Evolutionary conservation across 2,888 invertebrate genomes (phyloP).

Genomic region (Melikaiella ostensackeni): DNA sequence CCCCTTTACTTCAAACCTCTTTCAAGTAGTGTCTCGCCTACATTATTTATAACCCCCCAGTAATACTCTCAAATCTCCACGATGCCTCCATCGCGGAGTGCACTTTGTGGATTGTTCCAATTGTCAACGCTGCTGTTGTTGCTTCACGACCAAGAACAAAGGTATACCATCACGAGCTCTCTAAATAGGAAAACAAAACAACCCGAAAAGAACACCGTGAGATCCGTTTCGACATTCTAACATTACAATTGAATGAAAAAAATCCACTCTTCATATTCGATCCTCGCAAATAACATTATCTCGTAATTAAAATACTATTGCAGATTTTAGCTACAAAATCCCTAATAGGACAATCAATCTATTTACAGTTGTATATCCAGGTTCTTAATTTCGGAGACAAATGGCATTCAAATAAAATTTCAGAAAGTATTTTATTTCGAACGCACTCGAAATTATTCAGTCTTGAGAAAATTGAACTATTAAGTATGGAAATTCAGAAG

Average conservation of each 20-base stretch:
- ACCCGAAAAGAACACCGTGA: background rate
- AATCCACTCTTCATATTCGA: too few relatives aligned
- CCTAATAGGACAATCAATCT: too few relatives aligned
- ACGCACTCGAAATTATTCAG: too few relatives aligned
- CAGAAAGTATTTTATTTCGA: too few relatives aligned
- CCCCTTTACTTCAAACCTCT: background rate
- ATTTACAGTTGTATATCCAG: too few relatives aligned
- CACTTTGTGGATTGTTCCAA: constrained; percentile 4
- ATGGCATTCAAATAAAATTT: too few relatives aligned
- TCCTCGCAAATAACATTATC: too few relatives aligned
- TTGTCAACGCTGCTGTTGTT: constrained; percentile 10
- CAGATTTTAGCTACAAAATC: too few relatives aligned
- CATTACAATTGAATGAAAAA: background rate
- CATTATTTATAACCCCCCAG: constrained; percentile 5
- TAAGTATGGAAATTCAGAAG: too few relatives aligned
- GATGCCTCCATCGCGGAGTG: background rate
- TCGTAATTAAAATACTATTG: too few relatives aligned
- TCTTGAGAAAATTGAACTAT: too few relatives aligned
- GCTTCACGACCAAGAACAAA: background rate
- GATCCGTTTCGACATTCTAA: background rate
- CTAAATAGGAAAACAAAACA: background rate
- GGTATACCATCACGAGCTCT: background rate
- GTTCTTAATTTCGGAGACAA: too few relatives aligned
- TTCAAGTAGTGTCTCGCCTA: constrained; percentile 1
- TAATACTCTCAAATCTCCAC: constrained; percentile 19